These are phyloP conservation scores for Eudasyphora cyanicolor DNA, from an alignment of 2,888 invertebrate species.

Conservation along the genomic window DNA sequence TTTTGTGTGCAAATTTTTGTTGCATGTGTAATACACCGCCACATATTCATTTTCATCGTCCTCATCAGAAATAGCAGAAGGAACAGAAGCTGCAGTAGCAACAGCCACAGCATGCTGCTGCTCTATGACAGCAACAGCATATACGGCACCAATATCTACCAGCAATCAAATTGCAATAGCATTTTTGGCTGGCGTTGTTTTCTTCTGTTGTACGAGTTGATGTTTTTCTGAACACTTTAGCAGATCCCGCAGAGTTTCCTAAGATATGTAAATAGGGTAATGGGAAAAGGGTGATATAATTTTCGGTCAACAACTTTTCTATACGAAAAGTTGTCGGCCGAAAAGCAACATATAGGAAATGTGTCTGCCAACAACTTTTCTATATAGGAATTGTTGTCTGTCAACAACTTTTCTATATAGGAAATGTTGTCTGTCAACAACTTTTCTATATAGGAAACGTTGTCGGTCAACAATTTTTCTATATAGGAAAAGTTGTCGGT, in stretches of 20 bases:
- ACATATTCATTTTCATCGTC: slow-evolving; percentile 25
- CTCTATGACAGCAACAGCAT: not conserved
- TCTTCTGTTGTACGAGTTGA: not conserved
- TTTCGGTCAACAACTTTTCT: not conserved
- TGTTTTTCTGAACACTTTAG: slow-evolving; percentile 9
- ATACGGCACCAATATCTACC: slow-evolving; percentile 31
- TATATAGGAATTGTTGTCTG: no score
- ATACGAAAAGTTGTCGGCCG: not conserved
- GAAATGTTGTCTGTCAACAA: no score
- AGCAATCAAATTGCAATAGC: slow-evolving; percentile 46
- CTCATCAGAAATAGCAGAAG: not conserved
- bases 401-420: no score
- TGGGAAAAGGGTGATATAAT: not conserved
- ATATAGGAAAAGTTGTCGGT: no score
- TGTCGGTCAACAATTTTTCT: no score
- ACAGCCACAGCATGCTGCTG: not conserved
- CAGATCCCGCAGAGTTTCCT: slow-evolving; percentile 26
- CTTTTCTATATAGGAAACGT: no score
- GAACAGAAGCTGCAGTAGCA: not conserved
- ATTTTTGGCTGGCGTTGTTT: slow-evolving; percentile 15
- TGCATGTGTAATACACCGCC: not conserved
- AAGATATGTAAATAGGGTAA: not conserved
- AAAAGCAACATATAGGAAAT: no score
- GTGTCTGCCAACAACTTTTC: no score
- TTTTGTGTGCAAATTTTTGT: slow-evolving; percentile 14